Conservation (phyloP, 2,888 invertebrate genomes). For the Monoplex corrugatus region DNA sequence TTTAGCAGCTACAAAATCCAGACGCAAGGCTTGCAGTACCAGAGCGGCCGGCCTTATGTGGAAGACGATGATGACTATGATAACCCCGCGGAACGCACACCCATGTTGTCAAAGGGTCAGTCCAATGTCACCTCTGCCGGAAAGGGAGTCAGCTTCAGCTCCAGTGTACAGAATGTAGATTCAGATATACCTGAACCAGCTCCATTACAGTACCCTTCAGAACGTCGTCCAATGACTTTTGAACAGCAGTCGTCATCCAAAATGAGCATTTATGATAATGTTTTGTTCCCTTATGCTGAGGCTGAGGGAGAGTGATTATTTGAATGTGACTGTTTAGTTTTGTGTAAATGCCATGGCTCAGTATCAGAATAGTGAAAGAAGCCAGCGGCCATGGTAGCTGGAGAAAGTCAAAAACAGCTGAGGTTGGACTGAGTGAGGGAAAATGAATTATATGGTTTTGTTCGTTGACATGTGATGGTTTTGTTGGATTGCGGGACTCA, state of each 20-base stretch:
- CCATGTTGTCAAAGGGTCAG: conserved; percentile 59
- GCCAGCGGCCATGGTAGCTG: too few relatives aligned
- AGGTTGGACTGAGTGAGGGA: too few relatives aligned
- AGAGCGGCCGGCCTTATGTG: conserved; percentile 25
- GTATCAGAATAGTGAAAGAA: too few relatives aligned
- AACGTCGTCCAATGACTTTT: conserved; percentile 75
- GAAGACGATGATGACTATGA: conserved; percentile 74
- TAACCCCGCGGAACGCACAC: conserved; percentile 62
- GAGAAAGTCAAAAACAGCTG: too few relatives aligned
- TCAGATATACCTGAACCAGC: conserved; percentile 61
- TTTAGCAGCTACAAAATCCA: conserved; percentile 33
- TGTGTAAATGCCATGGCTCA: too few relatives aligned
- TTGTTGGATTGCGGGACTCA: not conserved
- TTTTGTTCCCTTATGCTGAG: conserved; percentile 55
- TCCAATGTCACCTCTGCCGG: not conserved
- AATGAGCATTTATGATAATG: conserved; percentile 76
- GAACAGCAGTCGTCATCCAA: conserved; percentile 75
- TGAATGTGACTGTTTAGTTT: too few relatives aligned
- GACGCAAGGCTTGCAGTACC: conserved; percentile 47
- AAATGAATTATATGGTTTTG: too few relatives aligned
- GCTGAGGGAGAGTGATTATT: conserved; percentile 19
- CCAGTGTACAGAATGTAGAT: not conserved
- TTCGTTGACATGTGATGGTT: not conserved
- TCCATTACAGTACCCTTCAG: conserved; percentile 73
- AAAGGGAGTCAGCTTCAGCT: conserved; percentile 16